Base-by-base conservation (phyloP, 1,140 invertebrate species). In the Phenacoccus solenopsis region DNA sequence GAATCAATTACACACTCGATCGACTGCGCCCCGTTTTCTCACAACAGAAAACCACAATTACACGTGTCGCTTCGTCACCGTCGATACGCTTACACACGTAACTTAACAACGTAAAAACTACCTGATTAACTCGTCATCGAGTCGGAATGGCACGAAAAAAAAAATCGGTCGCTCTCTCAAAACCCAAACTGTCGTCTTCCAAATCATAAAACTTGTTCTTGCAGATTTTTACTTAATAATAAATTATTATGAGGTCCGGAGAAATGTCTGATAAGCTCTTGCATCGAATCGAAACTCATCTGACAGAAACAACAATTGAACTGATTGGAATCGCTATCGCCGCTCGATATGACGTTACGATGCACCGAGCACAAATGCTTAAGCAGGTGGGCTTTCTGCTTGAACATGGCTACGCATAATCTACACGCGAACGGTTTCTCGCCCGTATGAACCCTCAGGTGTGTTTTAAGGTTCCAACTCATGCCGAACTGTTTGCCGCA, bases 401-500 rank as follows among this genome's bases (percentile, higher is more conserved):
- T 91, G 78, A 93, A 93, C 89, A 91, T 91, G 28, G 90, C 89
- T 16, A 91, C 88, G 76, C 90, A 93, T 0, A 92, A 83, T 73
- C 89, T 83, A 82, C 90, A 93, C 49, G 89, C 90, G 75, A 91
- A 92, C 4, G 90, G 90, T 77, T 91, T 93, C 74, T 93, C 90
- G 61, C 90, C 90, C 0, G 90, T 92, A 76, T 92, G 90, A 16
- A 92, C 89, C 76, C 90, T 82, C 32, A 91, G 80, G 80, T 92
- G 90, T 59, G 90, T 91, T 78, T 92, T 91, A 73, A 91, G 81
- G 81, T 92, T 93, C 90, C 90, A 91, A 0, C 88, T 90, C 89
- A 91, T 91, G 32, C 89, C 90, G 76, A 93, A 93, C 77, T 91
- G 89, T 80, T 93, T 93, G 28, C 89, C 89, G 78, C 90, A 91